These are phyloP conservation scores for Sinopyrophorus schimmeli DNA, from an alignment of 2,888 invertebrate genomes.

Conservation along the genomic window DNA sequence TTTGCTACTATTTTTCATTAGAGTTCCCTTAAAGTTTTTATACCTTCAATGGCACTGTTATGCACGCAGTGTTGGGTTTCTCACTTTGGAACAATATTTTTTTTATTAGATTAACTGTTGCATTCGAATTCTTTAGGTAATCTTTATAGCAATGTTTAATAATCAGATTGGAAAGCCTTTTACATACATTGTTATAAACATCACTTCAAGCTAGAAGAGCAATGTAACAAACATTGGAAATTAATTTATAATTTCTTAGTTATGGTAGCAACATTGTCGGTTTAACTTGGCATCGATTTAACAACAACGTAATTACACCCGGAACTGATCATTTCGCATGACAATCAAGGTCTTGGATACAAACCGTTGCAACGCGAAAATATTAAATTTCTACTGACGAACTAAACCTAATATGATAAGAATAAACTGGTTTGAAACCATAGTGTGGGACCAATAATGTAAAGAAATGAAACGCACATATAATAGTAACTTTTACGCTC, in stretches of 20 bases:
- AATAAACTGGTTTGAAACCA: too few species aligned
- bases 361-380: slow-evolving; percentile 5
- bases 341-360: slow-evolving; percentile 19
- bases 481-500: too few species aligned
- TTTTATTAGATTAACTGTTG: slow-evolving; percentile 18
- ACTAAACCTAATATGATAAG: too few species aligned
- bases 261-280: slow-evolving; percentile 49
- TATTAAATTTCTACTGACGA: slow-evolving; percentile 2
- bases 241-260: slow-evolving; percentile 32
- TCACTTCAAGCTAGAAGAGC: too few species aligned
- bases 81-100: slow-evolving; percentile 30
- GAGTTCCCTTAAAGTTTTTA: not conserved
- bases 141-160: too few species aligned
- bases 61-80: slow-evolving; percentile 30
- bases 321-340: slow-evolving; percentile 31
- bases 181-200: too few species aligned
- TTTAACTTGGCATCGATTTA: slow-evolving; percentile 47
- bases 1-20: not conserved
- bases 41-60: slow-evolving; percentile 16
- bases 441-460: slow-evolving; percentile 19
- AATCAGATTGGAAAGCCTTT: too few species aligned
- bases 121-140: slow-evolving; percentile 9
- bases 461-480: too few species aligned
- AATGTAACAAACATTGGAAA: slow-evolving; percentile 1
- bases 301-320: slow-evolving; percentile 47